phyloP scores from a whole-genome alignment of 1,140 invertebrate genomes.

The Drosophila malerkotliana region DNA sequence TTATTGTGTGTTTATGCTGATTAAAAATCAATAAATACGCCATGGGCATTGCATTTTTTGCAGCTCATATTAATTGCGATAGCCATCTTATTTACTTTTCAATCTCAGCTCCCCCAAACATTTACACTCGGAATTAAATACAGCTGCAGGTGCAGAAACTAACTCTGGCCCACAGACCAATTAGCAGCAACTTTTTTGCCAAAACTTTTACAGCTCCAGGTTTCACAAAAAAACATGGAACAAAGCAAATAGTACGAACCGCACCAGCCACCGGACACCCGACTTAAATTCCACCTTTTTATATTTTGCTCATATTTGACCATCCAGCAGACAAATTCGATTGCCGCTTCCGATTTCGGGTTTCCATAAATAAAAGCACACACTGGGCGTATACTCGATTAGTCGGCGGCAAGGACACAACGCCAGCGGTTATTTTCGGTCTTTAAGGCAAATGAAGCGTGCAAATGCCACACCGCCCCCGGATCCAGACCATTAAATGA shows the following conservation, averaged over 20 bases:
- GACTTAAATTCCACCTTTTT: background rate
- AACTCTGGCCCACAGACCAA: background rate
- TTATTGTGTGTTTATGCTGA: conserved; percentile 66
- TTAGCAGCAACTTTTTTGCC: background rate
- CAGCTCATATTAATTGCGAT: conserved; percentile 23
- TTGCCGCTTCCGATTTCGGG: conserved; percentile 11
- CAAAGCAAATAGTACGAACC: background rate
- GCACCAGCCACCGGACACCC: background rate
- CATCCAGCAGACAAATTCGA: conserved; percentile 5
- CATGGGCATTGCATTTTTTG: conserved; percentile 14
- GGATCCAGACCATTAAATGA: conserved; percentile 61
- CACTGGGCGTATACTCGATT: conserved; percentile 70
- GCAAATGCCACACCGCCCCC: conserved; percentile 74
- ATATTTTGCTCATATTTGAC: conserved; percentile 6
- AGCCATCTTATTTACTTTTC: conserved; percentile 10
- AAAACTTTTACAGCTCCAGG: background rate
- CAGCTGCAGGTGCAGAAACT: background rate
- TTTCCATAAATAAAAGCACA: conserved; percentile 61
- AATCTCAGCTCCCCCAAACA: background rate
- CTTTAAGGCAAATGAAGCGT: conserved; percentile 81
- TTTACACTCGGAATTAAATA: conserved; percentile 12
- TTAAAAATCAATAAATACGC: conserved; percentile 61
- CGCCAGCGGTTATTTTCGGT: conserved; percentile 67
- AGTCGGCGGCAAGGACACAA: conserved; percentile 32
- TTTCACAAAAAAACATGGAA: background rate